These are phyloP conservation scores for Cheilosia urbana DNA, from an alignment of 2,888 invertebrate species.

Conservation along the genomic window DNA sequence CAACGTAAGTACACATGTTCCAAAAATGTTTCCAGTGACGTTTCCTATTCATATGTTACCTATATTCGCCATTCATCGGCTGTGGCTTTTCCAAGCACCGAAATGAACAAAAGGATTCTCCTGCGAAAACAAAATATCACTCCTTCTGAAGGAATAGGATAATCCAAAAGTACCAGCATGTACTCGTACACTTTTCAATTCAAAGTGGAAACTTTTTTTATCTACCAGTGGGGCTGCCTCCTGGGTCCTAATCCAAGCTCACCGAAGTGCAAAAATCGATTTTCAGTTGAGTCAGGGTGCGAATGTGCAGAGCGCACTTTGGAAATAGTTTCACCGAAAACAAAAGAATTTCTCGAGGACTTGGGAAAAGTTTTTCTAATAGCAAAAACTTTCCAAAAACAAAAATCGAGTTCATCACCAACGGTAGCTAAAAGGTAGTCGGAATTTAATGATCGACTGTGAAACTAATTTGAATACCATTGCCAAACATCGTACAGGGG, in stretches of 20 bases:
- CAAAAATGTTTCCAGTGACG: slow-evolving; percentile 21
- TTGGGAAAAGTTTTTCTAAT: slow-evolving; percentile 7
- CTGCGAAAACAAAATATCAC: slow-evolving; percentile 19
- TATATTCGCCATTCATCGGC: background rate
- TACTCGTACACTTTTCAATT: no score
- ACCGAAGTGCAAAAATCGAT: slow-evolving; percentile 38
- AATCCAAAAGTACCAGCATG: background rate
- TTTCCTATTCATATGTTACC: slow-evolving; percentile 47
- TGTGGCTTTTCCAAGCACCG: slow-evolving; percentile 16
- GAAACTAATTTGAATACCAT: no score
- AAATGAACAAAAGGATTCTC: slow-evolving; percentile 26
- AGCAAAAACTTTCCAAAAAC: no score
- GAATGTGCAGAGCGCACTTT: slow-evolving; percentile 1
- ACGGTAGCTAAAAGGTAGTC: no score
- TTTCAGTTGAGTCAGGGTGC: slow-evolving; percentile 11
- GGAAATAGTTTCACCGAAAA: slow-evolving; percentile 18
- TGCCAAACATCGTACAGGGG: no score
- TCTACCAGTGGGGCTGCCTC: no score
- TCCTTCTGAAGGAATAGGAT: slow-evolving; percentile 10
- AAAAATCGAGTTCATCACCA: no score
- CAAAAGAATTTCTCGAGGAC: slow-evolving; percentile 30
- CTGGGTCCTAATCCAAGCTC: no score
- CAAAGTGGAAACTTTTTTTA: no score
- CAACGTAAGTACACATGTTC: background rate
- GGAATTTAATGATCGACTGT: no score